Conservation (phyloP, 2,888 invertebrate species). For the Lepidonotus clava region DNA sequence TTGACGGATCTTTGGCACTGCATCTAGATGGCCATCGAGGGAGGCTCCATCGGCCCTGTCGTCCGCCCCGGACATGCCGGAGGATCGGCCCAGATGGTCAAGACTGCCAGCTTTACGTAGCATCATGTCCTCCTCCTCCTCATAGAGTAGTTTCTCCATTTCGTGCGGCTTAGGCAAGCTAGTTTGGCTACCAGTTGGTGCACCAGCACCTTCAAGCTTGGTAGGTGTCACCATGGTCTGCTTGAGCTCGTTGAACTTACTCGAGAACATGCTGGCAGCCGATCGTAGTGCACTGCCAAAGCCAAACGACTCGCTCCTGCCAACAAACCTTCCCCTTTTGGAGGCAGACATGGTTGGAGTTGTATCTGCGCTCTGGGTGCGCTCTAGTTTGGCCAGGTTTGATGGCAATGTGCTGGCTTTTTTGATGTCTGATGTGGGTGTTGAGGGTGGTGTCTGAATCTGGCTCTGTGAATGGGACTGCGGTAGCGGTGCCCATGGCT, state of each 20-base stretch:
- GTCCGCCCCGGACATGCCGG: neutral
- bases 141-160: constrained; percentile 38
- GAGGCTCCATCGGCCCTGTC: constrained; percentile 22
- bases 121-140: constrained; percentile 52
- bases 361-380: neutral
- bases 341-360: neutral
- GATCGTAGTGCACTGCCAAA: constrained; percentile 61
- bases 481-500: constrained; percentile 59
- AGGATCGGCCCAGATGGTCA: constrained; percentile 46
- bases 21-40: constrained; percentile 44
- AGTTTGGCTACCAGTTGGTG: constrained; percentile 55
- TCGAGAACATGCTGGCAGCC: constrained; percentile 61
- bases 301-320: constrained; percentile 58
- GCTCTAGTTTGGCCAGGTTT: neutral
- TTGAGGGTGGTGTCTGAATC: neutral
- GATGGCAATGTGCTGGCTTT: constrained; percentile 48
- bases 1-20: neutral
- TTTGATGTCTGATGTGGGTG: constrained; percentile 18
- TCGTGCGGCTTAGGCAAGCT: constrained; percentile 36
- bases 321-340: constrained; percentile 49
- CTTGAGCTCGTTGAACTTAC: constrained; percentile 75
- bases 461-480: constrained; percentile 52
- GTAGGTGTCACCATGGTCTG: constrained; percentile 75
- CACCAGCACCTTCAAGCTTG: constrained; percentile 57
- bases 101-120: constrained; percentile 58